Evolutionary conservation across 2,888 invertebrate species (phyloP), one percentile per base, ranked within the genome.

Genomic region (Corbicula japonica): DNA sequence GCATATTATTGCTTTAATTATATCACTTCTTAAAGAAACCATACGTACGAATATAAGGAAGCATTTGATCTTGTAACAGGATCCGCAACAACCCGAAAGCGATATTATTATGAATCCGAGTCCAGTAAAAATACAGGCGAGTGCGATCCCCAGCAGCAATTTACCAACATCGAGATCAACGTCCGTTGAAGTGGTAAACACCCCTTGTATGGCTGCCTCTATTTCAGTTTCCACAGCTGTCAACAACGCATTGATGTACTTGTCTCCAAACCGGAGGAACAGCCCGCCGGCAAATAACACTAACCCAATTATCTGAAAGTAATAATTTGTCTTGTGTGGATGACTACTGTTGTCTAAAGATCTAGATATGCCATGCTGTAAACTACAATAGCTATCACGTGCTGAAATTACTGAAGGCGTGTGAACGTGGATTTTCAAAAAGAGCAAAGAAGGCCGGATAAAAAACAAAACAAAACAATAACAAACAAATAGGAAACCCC

Each of bases 81-180:
- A 83, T n/a, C 87, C 89, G 63, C 86, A 84, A 30, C 85, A 85
- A 3, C 89, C 89, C 6, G n/a, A n/a, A n/a, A n/a, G n/a, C n/a
- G n/a, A n/a, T n/a, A n/a, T n/a, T n/a, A n/a, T n/a, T n/a, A n/a
- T n/a, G n/a, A n/a, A n/a, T n/a, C n/a, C n/a, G 3, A 80, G 52
- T 30, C 88, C 88, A 6, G 85, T 48, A 6, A 77, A 75, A 18
- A 88, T 86, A 15, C 87, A 77, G 4, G 75, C 82, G 2, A 85
- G 66, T 2, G 84, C 79, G 2, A 86, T 50, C 5, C 63, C 56
- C 1, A 70, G 23, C n/a, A 76, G 41, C 1, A 71, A 26, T 15
- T 68, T 38, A 1, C 65, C 35, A 1, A 76, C 38, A 8, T 63
- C 48, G 44, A 76, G 71, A 21, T 30, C 28, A 8, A 62, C 61